These are phyloP conservation scores for Thalpophila matura DNA, from an alignment of 2,888 invertebrate genomes.

Conservation along the genomic window DNA sequence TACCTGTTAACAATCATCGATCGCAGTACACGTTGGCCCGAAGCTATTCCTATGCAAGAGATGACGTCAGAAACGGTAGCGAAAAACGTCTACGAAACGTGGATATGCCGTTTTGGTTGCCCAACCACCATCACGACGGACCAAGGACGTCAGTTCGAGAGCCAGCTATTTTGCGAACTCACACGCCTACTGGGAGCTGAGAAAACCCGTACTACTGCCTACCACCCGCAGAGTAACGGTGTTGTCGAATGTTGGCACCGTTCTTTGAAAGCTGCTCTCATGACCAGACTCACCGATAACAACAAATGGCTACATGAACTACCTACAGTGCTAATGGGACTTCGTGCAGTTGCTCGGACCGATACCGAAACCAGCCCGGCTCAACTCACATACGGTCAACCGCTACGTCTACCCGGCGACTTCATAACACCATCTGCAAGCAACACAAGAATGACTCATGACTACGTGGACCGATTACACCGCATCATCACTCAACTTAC, in stretches of 20 bases:
- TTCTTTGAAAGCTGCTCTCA: neutral
- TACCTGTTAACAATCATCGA: neutral
- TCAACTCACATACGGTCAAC: neutral
- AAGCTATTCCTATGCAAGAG: neutral
- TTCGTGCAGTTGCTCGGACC: neutral
- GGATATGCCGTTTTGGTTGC: neutral
- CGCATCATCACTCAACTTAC: neutral
- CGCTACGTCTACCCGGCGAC: neutral
- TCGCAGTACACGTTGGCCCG: conserved; percentile 4
- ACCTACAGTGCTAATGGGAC: neutral
- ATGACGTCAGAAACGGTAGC: neutral
- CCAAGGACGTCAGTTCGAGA: neutral
- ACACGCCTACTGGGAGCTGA: neutral
- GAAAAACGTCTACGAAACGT: neutral
- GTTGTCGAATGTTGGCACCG: neutral
- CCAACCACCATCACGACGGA: neutral
- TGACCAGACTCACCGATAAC: no score
- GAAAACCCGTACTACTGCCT: neutral
- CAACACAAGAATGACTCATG: neutral
- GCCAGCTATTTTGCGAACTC: no score
- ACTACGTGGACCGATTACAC: neutral
- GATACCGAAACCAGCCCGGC: neutral
- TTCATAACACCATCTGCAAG: neutral
- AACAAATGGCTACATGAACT: no score
- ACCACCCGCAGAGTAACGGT: conserved; percentile 1